Evolutionary conservation across 1,140 invertebrate genomes (phyloP), one percentile per base, ranked within the genome.

Genomic region (Fopius arisanus): DNA sequence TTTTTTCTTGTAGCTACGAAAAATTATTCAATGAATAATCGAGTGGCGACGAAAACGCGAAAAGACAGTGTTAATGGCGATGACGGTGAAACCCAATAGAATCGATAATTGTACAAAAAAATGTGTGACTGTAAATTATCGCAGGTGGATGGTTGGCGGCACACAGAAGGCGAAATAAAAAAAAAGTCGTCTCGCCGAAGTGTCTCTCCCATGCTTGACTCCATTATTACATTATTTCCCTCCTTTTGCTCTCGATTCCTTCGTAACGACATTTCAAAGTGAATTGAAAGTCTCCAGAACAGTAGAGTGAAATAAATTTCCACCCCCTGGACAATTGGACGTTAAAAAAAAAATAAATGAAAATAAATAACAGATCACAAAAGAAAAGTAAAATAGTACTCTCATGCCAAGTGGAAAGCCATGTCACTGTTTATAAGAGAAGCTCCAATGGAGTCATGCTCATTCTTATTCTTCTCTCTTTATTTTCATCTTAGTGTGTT

Each of bases 351-450:
- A 70, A 7, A 40, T 62, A 73, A 41, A 73, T 71, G 23, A 63
- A 78, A 73, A 67, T 65, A 23, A 43, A 37, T 12, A 73, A 67
- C 40, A 14, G 26, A 65, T 43, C 29, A 66, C 31, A 28, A 31
- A 78, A 33, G 74, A 73, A 51, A 73, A 77, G 29, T 62, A 78
- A 75, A 77, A 73, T 73, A 68, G 63, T 76, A 74, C 21, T 29
- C 43, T 81, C 85, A 86, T 87, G 85, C 85, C 75, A 82, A 82
- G 81, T 81, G 79, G 77, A 83, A 86, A 86, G 84, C 84, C 79
- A 82, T 86, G 79, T 85, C 79, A 80, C 78, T 84, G 75, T 82
- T 40, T 41, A 48, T 71, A 26, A 71, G 69, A 72, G 28, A 63
- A 81, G 76, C 77, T 78, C 75, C 74, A 66, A 78, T 80, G 80